These are phyloP conservation scores for Valencia hispanica DNA, from an alignment of 2,797 vertebrate species.

Conservation along the genomic window DNA sequence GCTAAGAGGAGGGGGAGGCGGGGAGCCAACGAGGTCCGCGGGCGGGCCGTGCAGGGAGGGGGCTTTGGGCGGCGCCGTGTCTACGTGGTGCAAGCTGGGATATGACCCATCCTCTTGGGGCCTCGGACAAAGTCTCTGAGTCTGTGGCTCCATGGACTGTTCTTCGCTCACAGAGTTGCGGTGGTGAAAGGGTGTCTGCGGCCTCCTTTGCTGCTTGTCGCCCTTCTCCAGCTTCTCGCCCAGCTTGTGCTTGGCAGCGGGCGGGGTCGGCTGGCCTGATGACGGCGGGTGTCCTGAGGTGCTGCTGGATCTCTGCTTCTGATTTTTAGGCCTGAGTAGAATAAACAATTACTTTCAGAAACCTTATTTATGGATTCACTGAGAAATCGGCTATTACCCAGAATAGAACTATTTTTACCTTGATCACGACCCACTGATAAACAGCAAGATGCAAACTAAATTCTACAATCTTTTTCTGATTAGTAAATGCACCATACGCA, in stretches of 20 bases:
- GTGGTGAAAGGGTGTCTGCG: constrained; percentile 97
- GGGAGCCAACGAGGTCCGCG: constrained; percentile 88
- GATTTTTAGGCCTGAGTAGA: constrained; percentile 88
- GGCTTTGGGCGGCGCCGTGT: constrained; percentile 86
- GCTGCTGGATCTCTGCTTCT: constrained; percentile 90
- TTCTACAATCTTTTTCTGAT: not conserved
- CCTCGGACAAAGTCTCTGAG: constrained; percentile 89
- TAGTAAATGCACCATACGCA: not conserved
- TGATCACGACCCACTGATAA: not conserved
- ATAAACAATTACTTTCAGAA: constrained; percentile 4
- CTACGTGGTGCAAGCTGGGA: constrained; percentile 87
- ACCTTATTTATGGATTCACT: not conserved
- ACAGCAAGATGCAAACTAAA: not conserved
- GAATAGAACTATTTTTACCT: not conserved
- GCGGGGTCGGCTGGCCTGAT: constrained; percentile 87
- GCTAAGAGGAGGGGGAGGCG: constrained; percentile 95
- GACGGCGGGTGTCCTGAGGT: constrained; percentile 90
- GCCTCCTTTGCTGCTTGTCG: constrained; percentile 97
- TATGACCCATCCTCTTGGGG: constrained; percentile 89
- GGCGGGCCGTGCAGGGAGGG: constrained; percentile 87
- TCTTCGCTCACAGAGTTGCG: constrained; percentile 92
- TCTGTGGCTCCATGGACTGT: constrained; percentile 88
- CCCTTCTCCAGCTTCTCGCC: constrained; percentile 95
- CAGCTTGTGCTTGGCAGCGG: constrained; percentile 94
- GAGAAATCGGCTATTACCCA: not conserved